Conservation (phyloP, 2,888 invertebrate species). For the Leptopterna dolabrata region DNA sequence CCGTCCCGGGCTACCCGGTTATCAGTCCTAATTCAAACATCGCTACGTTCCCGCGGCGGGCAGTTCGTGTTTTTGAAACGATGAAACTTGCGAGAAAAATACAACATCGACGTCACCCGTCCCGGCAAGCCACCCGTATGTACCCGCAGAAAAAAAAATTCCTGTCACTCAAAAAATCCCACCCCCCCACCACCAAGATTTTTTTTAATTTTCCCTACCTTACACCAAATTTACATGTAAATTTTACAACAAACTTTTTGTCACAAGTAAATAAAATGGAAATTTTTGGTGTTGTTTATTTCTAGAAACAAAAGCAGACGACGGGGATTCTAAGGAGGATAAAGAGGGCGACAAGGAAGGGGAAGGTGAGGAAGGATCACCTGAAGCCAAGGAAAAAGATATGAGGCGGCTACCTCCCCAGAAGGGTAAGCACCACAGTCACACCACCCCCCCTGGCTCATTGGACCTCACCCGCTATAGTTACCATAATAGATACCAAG, state of each 20-base stretch:
- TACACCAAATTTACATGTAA: background rate
- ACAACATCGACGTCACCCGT: conserved; percentile 43
- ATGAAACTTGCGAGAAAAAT: conserved; percentile 53
- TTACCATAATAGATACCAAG: background rate
- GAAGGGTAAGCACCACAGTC: conserved; percentile 51
- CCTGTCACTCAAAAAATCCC: background rate
- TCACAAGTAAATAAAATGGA: background rate
- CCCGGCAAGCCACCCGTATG: conserved; percentile 45
- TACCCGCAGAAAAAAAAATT: conserved; percentile 25
- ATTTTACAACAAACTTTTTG: background rate
- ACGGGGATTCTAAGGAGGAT: conserved; percentile 47
- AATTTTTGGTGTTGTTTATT: conserved; percentile 1
- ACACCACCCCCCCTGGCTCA: conserved; percentile 12
- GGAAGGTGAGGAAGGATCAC: conserved; percentile 25
- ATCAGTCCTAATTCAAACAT: conserved; percentile 32
- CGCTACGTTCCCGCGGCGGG: conserved; percentile 26
- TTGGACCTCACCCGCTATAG: background rate
- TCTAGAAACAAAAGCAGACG: conserved; percentile 51
- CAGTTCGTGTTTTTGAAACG: conserved; percentile 1
- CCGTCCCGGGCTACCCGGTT: background rate
- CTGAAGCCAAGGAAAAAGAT: conserved; percentile 47
- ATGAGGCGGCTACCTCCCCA: conserved; percentile 57
- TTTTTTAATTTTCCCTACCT: background rate
- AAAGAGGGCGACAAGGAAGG: conserved; percentile 48
- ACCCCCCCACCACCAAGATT: background rate